Conservation (phyloP, 2,113 vertebrate genomes). For the Cromileptes altivelis region DNA sequence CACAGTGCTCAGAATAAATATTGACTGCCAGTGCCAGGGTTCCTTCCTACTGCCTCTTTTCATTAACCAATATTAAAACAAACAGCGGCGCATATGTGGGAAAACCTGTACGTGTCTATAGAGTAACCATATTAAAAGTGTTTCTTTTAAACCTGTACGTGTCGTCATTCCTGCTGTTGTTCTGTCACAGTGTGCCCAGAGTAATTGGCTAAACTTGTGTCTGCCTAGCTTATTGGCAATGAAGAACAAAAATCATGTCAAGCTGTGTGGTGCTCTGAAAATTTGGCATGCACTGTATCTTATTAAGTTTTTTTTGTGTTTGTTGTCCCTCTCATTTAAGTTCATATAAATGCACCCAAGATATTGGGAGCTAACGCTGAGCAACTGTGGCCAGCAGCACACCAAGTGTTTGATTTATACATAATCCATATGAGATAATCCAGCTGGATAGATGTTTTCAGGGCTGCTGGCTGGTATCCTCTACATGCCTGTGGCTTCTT, state of each 20-base stretch:
- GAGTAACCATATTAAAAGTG: conserved; percentile 25
- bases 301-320: not conserved
- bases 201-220: not conserved
- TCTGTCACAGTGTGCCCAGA: not conserved
- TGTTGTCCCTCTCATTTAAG: not conserved
- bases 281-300: not conserved
- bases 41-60: conserved; percentile 43
- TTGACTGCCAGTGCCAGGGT: conserved; percentile 38
- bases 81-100: conserved; percentile 20
- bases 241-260: not conserved
- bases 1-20: conserved; percentile 57
- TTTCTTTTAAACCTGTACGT: not conserved
- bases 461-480: conserved; percentile 4
- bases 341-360: not conserved
- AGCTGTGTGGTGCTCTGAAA: not conserved
- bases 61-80: conserved; percentile 49
- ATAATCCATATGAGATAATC: conserved; percentile 48
- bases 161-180: conserved; percentile 10
- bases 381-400: conserved; percentile 22
- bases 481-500: conserved; percentile 15
- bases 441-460: conserved; percentile 23
- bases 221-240: not conserved
- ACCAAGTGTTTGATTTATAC: conserved; percentile 41
- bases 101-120: conserved; percentile 6
- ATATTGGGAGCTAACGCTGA: conserved; percentile 13